phyloP scores from a whole-genome alignment of 2,797 vertebrate genomes.

The Melanotaenia nigrans region DNA sequence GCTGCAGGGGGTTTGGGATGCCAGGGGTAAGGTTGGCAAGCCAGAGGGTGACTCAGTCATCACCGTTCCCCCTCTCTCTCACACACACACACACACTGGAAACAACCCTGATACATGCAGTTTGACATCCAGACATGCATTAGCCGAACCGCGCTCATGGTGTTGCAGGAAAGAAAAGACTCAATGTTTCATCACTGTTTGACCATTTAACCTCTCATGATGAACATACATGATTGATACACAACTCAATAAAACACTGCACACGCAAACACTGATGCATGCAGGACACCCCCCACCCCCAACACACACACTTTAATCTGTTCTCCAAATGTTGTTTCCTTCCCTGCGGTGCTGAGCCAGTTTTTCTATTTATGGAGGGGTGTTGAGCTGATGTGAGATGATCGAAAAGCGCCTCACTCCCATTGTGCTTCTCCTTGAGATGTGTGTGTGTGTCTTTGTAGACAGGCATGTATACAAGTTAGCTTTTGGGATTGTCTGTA shows the following conservation, averaged over 20 bases:
- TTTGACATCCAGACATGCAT: constrained; percentile 30
- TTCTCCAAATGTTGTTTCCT: constrained; percentile 77
- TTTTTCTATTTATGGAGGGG: constrained; percentile 76
- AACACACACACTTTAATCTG: constrained; percentile 62
- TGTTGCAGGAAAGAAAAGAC: constrained; percentile 25
- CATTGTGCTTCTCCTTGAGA: constrained; percentile 64
- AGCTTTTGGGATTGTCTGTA: constrained; percentile 4
- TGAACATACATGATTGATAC: constrained; percentile 21
- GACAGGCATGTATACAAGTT: constrained; percentile 9
- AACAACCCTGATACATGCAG: constrained; percentile 37
- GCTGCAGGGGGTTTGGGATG: constrained; percentile 49
- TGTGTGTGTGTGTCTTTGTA: constrained; percentile 30
- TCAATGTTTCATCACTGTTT: constrained; percentile 27
- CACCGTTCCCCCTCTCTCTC: not conserved
- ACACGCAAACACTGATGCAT: constrained; percentile 11
- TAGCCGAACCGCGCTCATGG: not conserved
- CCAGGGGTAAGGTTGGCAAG: constrained; percentile 58
- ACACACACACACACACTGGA: not conserved
- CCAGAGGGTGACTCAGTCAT: constrained; percentile 51
- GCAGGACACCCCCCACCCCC: not conserved
- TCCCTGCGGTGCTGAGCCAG: constrained; percentile 69
- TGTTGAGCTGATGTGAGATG: constrained; percentile 78
- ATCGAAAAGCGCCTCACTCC: constrained; percentile 68
- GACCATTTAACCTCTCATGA: constrained; percentile 33
- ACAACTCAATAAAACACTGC: constrained; percentile 22